Evolutionary conservation across 2,797 vertebrate species (phyloP).

Genomic region (Brotula barbata): DNA sequence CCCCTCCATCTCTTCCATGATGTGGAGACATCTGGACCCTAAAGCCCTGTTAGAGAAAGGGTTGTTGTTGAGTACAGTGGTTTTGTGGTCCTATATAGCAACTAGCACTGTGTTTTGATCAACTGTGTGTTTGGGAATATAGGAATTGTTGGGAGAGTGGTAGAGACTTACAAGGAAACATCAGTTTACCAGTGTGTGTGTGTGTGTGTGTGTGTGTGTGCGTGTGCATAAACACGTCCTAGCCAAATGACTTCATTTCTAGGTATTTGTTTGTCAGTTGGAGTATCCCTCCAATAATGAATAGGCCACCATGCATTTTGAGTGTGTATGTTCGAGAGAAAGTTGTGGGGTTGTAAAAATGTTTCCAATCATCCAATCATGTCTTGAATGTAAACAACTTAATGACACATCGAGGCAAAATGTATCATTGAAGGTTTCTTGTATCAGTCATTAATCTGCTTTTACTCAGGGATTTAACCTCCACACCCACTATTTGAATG

Average conservation of each 20-base stretch:
- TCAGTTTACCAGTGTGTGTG: constrained; percentile 77
- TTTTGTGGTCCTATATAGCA: constrained; percentile 61
- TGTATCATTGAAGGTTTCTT: neutral
- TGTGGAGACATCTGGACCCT: constrained; percentile 65
- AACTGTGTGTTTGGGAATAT: constrained; percentile 71
- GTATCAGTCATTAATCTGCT: neutral
- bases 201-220: constrained; percentile 73
- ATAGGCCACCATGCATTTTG: constrained; percentile 76
- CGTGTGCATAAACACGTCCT: constrained; percentile 77
- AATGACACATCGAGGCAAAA: neutral
- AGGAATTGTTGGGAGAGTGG: constrained; percentile 54
- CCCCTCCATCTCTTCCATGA: constrained; percentile 40
- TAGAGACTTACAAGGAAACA: constrained; percentile 67
- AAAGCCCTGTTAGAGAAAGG: constrained; percentile 44
- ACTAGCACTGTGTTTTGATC: constrained; percentile 64
- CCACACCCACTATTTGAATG: too few relatives aligned
- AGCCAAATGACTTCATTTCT: constrained; percentile 74
- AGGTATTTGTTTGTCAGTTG: constrained; percentile 81
- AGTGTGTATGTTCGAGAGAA: constrained; percentile 38
- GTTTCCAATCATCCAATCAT: constrained; percentile 41
- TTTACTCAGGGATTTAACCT: neutral
- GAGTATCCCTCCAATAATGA: constrained; percentile 79
- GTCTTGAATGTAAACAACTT: constrained; percentile 18
- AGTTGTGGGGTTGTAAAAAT: constrained; percentile 44
- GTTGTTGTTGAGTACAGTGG: constrained; percentile 66